Evolutionary conservation across 2,888 invertebrate genomes (phyloP), one percentile per base, ranked within the genome.

Genomic region (Synanthedon formicaeformis): DNA sequence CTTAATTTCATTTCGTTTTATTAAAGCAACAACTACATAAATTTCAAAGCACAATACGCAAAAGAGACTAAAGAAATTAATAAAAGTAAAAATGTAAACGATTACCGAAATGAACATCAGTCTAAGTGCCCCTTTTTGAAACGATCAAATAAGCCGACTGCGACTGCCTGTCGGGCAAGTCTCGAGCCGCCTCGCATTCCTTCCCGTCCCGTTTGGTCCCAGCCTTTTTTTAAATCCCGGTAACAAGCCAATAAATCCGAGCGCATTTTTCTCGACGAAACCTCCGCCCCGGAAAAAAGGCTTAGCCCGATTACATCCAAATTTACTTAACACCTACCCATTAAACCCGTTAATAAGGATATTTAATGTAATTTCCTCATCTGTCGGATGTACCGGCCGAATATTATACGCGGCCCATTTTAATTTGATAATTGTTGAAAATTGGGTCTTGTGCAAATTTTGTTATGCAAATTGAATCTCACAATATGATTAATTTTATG

Each of bases 191-290:
- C 60, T 59, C 71, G 69, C 82, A 84, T 83, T 81, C 81, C 75
- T 63, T 60, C 64, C 66, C 69, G 69, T 69, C 71, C 72, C 75
- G 78, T 75, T 75, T 73, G 68, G 69, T 56, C 62, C 65, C 71
- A 72, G 70, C 75, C 74, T 78, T 82, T 83, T 84, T 83, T 85
- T 73, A 81, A 87, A 86, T 79, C 60, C 59, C 76, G 75, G 82
- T 81, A 88, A 88, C 87, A 88, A 87, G 88, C 88, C 88, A 88
- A 88, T 88, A 87, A 84, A 86, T 83, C 84, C 84, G 65, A 59
- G 73, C 75, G 75, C 81, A 79, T 87, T 88, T 85, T 84, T 84
- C 73, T 66, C 71, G 66, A 66, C 65, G 62, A 60, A 56, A 64
- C 55, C 57, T 56, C 71, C 71, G 68, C 71, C 68, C 67, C 71